These are phyloP conservation scores for Arbacia lixula DNA, from an alignment of 53 echinoderm and acorn worm genomes.

Conservation along the genomic window DNA sequence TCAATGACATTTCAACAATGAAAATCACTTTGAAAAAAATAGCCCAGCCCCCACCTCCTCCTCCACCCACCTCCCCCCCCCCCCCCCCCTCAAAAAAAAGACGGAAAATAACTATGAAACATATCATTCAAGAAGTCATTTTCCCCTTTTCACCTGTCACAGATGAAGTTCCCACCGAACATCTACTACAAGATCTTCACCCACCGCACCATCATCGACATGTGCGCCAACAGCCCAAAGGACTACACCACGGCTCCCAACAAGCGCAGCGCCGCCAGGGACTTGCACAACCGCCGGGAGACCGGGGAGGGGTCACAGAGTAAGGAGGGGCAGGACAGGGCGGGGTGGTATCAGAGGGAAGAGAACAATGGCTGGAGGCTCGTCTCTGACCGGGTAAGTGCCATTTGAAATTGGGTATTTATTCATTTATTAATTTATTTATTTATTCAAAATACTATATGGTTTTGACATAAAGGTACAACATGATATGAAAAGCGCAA, in stretches of 20 bases:
- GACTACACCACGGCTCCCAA: constrained; percentile 83
- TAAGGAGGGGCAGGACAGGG: neutral
- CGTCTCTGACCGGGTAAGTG: constrained; percentile 93
- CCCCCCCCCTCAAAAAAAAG: too few relatives aligned
- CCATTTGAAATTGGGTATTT: neutral
- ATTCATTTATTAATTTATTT: too few relatives aligned
- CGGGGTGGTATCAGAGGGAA: constrained; percentile 88
- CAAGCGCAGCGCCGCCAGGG: constrained; percentile 80
- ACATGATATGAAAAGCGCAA: too few relatives aligned
- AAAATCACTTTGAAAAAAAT: too few relatives aligned
- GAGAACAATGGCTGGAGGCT: constrained; percentile 99
- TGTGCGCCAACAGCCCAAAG: constrained; percentile 99
- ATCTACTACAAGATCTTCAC: constrained; percentile 99
- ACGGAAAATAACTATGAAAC: too few relatives aligned
- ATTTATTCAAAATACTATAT: too few relatives aligned
- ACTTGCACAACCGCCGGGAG: constrained; percentile 84
- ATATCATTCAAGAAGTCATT: too few relatives aligned
- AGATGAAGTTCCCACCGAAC: constrained; percentile 93
- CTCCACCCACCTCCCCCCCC: too few relatives aligned
- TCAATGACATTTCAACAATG: too few relatives aligned
- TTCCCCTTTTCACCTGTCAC: too few relatives aligned
- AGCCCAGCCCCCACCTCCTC: too few relatives aligned
- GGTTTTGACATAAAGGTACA: too few relatives aligned
- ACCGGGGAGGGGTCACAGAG: neutral
- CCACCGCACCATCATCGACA: constrained; percentile 93